Evolutionary conservation across 2,113 vertebrate species (phyloP).

Genomic region (Dicrurus megarhynchus): DNA sequence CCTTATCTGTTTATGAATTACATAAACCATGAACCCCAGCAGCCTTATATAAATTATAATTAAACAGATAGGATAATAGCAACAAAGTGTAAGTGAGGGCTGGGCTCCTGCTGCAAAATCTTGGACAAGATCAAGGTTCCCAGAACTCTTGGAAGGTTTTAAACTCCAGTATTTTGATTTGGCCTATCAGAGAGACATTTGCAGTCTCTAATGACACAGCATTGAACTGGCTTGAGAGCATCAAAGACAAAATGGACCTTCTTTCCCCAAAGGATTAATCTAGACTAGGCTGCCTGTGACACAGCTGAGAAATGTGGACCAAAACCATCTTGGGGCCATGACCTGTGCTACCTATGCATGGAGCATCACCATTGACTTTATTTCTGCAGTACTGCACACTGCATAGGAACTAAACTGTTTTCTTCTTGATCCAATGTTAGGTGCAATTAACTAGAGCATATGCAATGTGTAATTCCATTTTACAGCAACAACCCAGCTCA

Average conservation of each 20-base stretch:
- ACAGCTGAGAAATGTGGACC: neutral
- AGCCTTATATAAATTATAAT: neutral
- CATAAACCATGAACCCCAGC: neutral
- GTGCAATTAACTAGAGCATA: neutral
- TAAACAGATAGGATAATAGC: neutral
- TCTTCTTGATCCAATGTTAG: neutral
- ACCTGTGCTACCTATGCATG: neutral
- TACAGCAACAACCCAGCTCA: constrained; percentile 96
- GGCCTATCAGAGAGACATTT: neutral
- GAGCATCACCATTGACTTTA: neutral
- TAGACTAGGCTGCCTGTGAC: neutral
- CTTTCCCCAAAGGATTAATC: neutral
- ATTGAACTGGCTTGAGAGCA: neutral
- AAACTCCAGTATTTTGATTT: neutral
- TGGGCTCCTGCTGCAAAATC: neutral
- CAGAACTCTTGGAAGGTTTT: neutral
- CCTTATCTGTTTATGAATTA: constrained; percentile 34
- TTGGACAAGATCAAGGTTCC: neutral
- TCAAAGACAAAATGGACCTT: neutral
- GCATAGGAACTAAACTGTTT: neutral
- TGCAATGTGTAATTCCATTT: neutral
- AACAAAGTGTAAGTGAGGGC: neutral
- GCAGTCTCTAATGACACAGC: neutral
- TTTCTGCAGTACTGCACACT: neutral
- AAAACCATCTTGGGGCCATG: neutral